Evolutionary conservation across 2,888 invertebrate genomes (phyloP).

Genomic region (Oscheius sp.): DNA sequence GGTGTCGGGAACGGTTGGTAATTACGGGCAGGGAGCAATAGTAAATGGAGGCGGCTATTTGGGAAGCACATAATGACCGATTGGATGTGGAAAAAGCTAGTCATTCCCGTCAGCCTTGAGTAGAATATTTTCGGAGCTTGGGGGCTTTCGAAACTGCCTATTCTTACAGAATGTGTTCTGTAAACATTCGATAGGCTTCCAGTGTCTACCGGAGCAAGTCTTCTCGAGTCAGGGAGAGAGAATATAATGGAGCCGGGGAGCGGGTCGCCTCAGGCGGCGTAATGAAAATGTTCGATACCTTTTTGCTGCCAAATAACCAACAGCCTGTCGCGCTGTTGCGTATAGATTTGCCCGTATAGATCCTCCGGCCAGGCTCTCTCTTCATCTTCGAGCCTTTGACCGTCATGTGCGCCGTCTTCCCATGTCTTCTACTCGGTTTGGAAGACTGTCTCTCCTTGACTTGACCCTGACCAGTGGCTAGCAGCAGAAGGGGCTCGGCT

Average conservation of each 20-base stretch:
- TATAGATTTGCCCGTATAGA: slow-evolving; percentile 25
- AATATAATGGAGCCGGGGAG: too few species aligned
- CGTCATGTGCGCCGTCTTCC: neutral
- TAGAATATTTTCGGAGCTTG: too few species aligned
- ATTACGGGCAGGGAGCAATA: neutral
- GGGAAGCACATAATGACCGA: neutral
- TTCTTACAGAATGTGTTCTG: too few species aligned
- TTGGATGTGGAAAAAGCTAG: too few species aligned
- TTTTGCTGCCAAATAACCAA: slow-evolving; percentile 35
- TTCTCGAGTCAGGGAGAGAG: too few species aligned
- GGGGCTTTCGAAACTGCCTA: too few species aligned
- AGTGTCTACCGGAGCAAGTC: too few species aligned
- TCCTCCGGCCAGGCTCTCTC: slow-evolving; percentile 14
- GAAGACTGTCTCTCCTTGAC: neutral
- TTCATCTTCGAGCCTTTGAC: slow-evolving; percentile 22
- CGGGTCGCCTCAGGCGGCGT: slow-evolving; percentile 19
- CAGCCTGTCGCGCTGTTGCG: slow-evolving; percentile 27
- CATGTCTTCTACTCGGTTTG: neutral
- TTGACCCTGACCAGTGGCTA: slow-evolving; percentile 27
- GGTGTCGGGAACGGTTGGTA: neutral
- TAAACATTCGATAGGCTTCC: too few species aligned
- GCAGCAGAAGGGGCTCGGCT: slow-evolving; percentile 3
- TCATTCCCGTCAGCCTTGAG: too few species aligned
- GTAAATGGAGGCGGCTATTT: slow-evolving; percentile 8
- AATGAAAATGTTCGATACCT: slow-evolving; percentile 40